Evolutionary conservation across 2,113 vertebrate genomes (phyloP).

Genomic region (Craseonycteris thonglongyai): DNA sequence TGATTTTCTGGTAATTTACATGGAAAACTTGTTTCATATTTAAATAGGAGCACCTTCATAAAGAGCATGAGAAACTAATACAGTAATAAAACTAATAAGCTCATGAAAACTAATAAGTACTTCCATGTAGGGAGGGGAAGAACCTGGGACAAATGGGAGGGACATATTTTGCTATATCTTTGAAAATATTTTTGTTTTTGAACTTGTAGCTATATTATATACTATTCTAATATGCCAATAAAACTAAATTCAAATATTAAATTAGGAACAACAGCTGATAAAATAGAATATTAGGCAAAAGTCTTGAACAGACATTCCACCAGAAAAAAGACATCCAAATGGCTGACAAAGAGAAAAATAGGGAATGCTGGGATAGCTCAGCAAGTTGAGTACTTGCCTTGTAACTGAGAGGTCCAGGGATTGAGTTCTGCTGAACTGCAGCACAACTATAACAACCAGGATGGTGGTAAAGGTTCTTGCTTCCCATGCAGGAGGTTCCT

Average conservation of each 20-base stretch:
- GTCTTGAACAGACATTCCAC: neutral
- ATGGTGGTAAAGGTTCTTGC: no score
- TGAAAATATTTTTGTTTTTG: neutral
- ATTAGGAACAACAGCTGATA: neutral
- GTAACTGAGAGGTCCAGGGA: no score
- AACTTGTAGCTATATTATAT: neutral
- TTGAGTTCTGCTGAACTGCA: no score
- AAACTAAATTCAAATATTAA: conserved; percentile 24
- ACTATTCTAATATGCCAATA: no score
- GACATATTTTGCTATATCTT: neutral
- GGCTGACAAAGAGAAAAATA: neutral
- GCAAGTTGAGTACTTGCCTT: no score
- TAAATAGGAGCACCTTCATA: neutral
- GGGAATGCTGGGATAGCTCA: no score
- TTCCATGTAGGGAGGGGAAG: neutral
- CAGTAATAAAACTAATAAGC: neutral
- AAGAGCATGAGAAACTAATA: neutral
- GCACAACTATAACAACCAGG: no score
- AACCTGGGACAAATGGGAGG: neutral
- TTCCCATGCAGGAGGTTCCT: no score
- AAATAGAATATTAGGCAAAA: neutral
- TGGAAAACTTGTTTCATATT: neutral
- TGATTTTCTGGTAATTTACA: neutral
- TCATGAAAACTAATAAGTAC: neutral
- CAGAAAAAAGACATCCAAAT: neutral